Percentiles rank a stretch among this genome's conserved stretches.
Conservation (phyloP, 1,140 invertebrate species). For the Sminthurinus signatus region DNA sequence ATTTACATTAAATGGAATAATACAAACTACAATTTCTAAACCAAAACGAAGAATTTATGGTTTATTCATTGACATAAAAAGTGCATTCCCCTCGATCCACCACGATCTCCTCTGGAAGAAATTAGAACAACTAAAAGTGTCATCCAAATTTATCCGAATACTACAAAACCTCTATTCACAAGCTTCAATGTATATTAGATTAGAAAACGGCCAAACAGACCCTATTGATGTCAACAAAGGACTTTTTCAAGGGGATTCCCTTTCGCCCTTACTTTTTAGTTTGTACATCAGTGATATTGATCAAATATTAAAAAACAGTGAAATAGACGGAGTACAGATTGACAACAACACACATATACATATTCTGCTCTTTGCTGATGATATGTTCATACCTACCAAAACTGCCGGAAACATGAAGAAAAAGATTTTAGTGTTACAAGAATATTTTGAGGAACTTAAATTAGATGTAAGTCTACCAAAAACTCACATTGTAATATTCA, state of each 20-base stretch:
- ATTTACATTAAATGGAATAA: background rate
- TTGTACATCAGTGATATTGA: slow-evolving; percentile 11
- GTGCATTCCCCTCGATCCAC: slow-evolving; percentile 18
- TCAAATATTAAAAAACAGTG: background rate
- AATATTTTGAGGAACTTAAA: too few relatives aligned
- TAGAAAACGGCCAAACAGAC: background rate
- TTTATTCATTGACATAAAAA: slow-evolving; percentile 12
- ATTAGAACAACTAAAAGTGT: background rate
- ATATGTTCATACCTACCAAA: too few relatives aligned
- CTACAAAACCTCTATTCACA: slow-evolving; percentile 1
- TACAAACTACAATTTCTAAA: background rate
- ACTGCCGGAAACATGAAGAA: too few relatives aligned
- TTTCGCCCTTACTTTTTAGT: slow-evolving; percentile 9
- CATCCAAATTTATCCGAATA: background rate
- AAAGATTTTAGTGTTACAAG: too few relatives aligned
- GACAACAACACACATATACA: too few relatives aligned
- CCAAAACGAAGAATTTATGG: slow-evolving; percentile 8
- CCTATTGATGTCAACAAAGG: background rate
- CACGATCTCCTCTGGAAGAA: slow-evolving; percentile 16
- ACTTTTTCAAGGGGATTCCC: slow-evolving; percentile 18
- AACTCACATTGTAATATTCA: too few relatives aligned
- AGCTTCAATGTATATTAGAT: background rate
- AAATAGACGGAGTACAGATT: too few relatives aligned
- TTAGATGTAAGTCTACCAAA: too few relatives aligned
- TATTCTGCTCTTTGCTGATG: too few relatives aligned